Evolutionary conservation across 2,888 invertebrate genomes (phyloP).

Genomic region (Onchidella celtica): DNA sequence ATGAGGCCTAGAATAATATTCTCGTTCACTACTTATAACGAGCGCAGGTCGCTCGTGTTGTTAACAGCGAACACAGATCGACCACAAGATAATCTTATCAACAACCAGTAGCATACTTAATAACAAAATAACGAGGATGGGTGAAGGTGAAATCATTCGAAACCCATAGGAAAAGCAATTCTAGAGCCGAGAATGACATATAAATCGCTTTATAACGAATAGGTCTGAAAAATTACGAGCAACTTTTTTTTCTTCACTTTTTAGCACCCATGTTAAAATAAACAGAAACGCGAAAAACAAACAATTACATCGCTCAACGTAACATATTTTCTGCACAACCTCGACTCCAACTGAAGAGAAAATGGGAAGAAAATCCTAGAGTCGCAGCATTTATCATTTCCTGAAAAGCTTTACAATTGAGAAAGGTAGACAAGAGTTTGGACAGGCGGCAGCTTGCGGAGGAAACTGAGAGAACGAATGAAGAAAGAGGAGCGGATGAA

Average conservation of each 20-base stretch:
- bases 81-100: background rate
- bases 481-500: background rate
- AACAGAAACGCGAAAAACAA: background rate
- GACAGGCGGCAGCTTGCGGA: too few relatives aligned
- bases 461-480: background rate
- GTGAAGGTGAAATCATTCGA: background rate
- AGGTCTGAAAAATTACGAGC: background rate
- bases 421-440: too few relatives aligned
- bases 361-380: too few relatives aligned
- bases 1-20: too few relatives aligned
- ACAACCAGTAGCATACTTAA: background rate
- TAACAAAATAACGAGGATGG: background rate
- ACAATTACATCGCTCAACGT: background rate
- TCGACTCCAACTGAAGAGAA: too few relatives aligned
- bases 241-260: background rate
- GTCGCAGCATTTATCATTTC: too few relatives aligned
- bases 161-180: background rate
- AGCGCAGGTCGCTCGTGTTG: too few relatives aligned
- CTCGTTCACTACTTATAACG: too few relatives aligned
- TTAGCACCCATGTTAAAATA: background rate
- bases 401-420: too few relatives aligned
- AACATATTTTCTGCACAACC: background rate
- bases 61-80: too few relatives aligned
- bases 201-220: background rate
- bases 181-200: background rate